Evolutionary conservation across 2,113 vertebrate genomes (phyloP).

Genomic region (Mesembrinibis cayennensis): DNA sequence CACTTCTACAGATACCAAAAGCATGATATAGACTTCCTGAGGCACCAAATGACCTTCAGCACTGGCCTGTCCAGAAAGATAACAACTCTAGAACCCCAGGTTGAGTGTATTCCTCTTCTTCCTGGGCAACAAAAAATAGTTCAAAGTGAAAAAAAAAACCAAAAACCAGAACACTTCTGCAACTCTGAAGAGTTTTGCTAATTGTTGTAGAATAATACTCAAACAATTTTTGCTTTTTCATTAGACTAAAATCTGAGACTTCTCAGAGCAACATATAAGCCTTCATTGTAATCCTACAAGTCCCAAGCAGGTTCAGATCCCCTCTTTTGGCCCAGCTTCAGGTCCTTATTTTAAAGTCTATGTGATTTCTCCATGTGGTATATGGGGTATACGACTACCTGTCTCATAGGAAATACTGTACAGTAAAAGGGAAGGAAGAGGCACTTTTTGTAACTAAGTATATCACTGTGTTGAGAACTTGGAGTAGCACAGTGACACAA

Average conservation of each 20-base stretch:
- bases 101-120: not conserved
- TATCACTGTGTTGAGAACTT: constrained; percentile 6
- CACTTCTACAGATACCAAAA: not conserved
- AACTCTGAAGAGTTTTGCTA: not conserved
- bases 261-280: not conserved
- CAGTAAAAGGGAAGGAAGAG: not conserved
- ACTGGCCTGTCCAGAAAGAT: not conserved
- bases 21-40: not conserved
- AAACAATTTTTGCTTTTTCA: not conserved
- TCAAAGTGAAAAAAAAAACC: not conserved
- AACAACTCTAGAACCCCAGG: not conserved
- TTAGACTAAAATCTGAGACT: not conserved
- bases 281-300: not conserved
- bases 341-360: not conserved
- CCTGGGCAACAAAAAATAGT: not conserved
- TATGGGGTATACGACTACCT: not conserved
- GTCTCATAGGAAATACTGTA: not conserved
- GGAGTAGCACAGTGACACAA: not conserved
- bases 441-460: not conserved
- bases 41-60: not conserved
- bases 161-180: not conserved
- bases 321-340: too few species aligned
- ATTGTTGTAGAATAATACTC: not conserved
- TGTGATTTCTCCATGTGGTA: not conserved
- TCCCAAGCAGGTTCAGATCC: not conserved